Evolutionary conservation across 2,797 vertebrate genomes (phyloP).

Genomic region (Thamnophis elegans): DNA sequence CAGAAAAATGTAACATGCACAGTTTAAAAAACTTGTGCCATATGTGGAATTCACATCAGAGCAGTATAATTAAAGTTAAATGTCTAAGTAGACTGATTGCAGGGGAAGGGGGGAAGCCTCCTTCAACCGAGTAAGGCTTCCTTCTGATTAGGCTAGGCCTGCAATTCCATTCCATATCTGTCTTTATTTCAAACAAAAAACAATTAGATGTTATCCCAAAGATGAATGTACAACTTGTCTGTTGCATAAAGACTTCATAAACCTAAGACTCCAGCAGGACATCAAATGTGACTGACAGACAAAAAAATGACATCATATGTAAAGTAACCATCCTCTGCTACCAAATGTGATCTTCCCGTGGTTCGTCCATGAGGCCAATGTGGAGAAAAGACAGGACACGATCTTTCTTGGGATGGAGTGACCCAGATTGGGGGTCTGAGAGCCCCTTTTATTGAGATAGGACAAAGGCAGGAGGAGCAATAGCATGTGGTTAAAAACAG

Average conservation of each 20-base stretch:
- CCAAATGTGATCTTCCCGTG: too few relatives aligned
- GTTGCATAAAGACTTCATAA: background rate
- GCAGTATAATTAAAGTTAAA: background rate
- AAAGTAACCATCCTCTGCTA: too few relatives aligned
- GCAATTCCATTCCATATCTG: background rate
- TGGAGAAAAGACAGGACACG: too few relatives aligned
- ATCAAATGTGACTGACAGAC: too few relatives aligned
- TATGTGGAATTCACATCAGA: background rate
- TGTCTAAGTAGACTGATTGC: background rate
- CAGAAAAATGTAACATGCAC: background rate
- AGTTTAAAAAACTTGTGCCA: background rate
- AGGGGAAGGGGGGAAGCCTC: background rate
- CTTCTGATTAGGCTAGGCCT: background rate
- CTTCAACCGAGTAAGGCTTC: background rate
- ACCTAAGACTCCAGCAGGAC: background rate
- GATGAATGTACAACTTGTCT: background rate
- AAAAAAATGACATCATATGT: background rate
- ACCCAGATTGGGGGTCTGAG: too few relatives aligned
- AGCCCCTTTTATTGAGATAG: too few relatives aligned
- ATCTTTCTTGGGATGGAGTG: too few relatives aligned
- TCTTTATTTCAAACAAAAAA: background rate
- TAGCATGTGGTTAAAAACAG: too few relatives aligned
- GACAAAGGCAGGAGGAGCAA: too few relatives aligned
- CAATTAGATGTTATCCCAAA: background rate
- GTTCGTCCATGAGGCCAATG: too few relatives aligned